A percentile compares a stretch with the other conserved stretches of the same genome.
Evolutionary conservation across 2,888 invertebrate genomes (phyloP).

Genomic region (Andrena flavipes): DNA sequence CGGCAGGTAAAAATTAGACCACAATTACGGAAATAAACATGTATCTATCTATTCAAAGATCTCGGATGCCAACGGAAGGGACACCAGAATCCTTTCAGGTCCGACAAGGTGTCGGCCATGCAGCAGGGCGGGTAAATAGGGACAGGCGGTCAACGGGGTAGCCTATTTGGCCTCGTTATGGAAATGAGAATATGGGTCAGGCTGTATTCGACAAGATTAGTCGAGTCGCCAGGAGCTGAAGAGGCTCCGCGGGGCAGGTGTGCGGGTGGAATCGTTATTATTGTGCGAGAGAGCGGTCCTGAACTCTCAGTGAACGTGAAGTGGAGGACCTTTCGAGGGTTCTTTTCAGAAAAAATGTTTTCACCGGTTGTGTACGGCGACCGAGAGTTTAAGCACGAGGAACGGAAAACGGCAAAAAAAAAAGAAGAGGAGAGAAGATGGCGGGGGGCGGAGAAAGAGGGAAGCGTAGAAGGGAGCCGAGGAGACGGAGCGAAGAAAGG

Average conservation of each 20-base stretch:
- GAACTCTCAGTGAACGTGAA: conserved; percentile 57
- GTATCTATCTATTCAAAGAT: background rate
- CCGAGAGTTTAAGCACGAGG: conserved; percentile 33
- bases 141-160: background rate
- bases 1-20: background rate
- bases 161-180: conserved; percentile 62
- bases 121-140: background rate
- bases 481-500: background rate
- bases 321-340: conserved; percentile 76
- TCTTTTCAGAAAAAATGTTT: conserved; percentile 71
- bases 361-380: conserved; percentile 42
- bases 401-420: conserved; percentile 31
- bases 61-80: background rate
- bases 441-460: background rate
- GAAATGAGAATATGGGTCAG: conserved; percentile 74
- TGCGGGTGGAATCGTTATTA: conserved; percentile 81
- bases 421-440: background rate
- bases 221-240: conserved; percentile 42
- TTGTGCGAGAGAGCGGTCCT: conserved; percentile 69
- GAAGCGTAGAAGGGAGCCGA: background rate
- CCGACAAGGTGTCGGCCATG: conserved; percentile 2
- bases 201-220: conserved; percentile 57
- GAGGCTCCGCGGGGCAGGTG: conserved; percentile 74
- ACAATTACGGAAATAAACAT: background rate
- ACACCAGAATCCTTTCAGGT: background rate